A percentile compares a stretch with the other conserved stretches of the same genome.
Conservation (phyloP, 2,888 invertebrate genomes). For the Bhutanitis thaidina region DNA sequence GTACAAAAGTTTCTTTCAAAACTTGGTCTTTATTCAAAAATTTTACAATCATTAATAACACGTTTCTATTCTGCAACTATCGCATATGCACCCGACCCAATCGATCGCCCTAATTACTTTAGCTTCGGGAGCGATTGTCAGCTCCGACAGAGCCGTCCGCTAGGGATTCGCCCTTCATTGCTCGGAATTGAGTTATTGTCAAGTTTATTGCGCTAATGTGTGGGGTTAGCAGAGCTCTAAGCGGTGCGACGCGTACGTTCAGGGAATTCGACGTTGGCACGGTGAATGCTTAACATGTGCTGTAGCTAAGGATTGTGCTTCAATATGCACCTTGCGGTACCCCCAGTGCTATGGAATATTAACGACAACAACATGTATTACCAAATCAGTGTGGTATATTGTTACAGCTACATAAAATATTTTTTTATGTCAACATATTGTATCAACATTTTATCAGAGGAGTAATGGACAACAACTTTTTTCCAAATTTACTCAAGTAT, state of each 20-base stretch:
- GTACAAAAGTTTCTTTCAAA: no score
- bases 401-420: no score
- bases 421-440: no score
- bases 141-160: slow-evolving; percentile 46
- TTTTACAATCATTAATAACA: slow-evolving; percentile 19
- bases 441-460: no score
- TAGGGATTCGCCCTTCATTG: slow-evolving; percentile 63
- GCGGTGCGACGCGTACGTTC: slow-evolving; percentile 33
- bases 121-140: slow-evolving; percentile 54
- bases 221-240: slow-evolving; percentile 46
- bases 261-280: slow-evolving; percentile 32
- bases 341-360: not conserved
- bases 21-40: not conserved
- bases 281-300: slow-evolving; percentile 57
- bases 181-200: slow-evolving; percentile 76
- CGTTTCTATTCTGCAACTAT: slow-evolving; percentile 27
- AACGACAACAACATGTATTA: not conserved
- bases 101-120: slow-evolving; percentile 70
- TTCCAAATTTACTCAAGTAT: no score
- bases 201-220: slow-evolving; percentile 75
- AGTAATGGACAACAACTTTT: no score
- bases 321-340: slow-evolving; percentile 12
- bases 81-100: slow-evolving; percentile 38
- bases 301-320: slow-evolving; percentile 16
- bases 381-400: no score